A percentile compares a stretch with the other conserved stretches of the same genome.
Conservation (phyloP, 2,113 vertebrate species). For the Semnopithecus entellus region DNA sequence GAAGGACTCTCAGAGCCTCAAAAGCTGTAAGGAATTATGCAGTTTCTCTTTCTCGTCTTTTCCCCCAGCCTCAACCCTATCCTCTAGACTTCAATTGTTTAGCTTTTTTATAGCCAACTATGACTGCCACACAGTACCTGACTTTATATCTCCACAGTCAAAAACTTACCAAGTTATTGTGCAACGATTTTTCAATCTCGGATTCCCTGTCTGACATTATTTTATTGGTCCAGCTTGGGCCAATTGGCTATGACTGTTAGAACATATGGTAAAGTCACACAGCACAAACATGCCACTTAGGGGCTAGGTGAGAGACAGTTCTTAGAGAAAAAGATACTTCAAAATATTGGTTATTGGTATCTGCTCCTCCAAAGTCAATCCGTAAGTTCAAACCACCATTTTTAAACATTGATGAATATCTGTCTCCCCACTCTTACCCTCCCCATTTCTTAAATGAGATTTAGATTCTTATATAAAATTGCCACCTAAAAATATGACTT, state of each 20-base stretch:
- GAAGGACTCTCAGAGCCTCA: background rate
- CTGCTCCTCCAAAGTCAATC: background rate
- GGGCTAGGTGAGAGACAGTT: background rate
- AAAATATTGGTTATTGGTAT: background rate
- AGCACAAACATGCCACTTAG: background rate
- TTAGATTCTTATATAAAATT: background rate
- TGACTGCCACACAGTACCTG: background rate
- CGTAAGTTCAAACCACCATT: background rate
- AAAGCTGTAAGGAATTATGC: background rate
- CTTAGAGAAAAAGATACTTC: background rate
- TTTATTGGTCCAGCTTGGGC: background rate
- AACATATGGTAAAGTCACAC: background rate
- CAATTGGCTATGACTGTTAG: background rate
- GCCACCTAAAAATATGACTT: background rate
- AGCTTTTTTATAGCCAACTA: background rate
- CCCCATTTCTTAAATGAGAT: background rate
- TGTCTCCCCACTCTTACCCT: background rate
- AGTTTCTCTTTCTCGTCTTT: background rate
- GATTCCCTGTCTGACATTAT: background rate
- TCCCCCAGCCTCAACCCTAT: too few species aligned
- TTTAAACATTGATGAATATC: background rate
- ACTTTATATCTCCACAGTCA: background rate
- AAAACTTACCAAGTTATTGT: background rate
- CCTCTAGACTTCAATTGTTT: background rate
- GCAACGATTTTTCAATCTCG: background rate